Evolutionary conservation across 1,140 invertebrate species (phyloP), one percentile per base, ranked within the genome.

Genomic region (Diprion similis): DNA sequence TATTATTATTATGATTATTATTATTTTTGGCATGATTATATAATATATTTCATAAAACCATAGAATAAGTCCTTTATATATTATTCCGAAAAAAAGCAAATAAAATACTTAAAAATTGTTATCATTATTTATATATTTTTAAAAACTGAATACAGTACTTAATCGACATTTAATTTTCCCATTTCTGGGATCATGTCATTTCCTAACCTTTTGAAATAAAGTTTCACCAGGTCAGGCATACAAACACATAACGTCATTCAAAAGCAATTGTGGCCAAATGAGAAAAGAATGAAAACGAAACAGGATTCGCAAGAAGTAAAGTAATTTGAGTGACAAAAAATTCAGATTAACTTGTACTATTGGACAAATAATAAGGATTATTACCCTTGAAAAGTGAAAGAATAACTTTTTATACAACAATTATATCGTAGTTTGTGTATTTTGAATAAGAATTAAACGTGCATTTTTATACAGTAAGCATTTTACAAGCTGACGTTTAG

Each of bases 21-120:
- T 37, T 37, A 37, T 37, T 59, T 59, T 59, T 59, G 51, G 51
- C 51, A 59, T 59, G 51, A 59, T 59, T 59, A 59, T 59, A 59
- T 59, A 59, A 59, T 59, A 59, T 59, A 59, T 13, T 59, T 59
- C 51, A 59, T 59, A 15, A 15, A 59, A 59, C 11, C 11, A 59
- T 13, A 59, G n/a, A 17, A 17, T 59, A 59, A 59, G 51, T 59
- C 51, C 11, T 59, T 59, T 59, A 59, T 59, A 59, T 59, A 59
- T 59, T 59, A 59, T 59, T 59, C n/a, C 11, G 51, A 10, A 59
- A 59, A 59, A 59, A 59, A 59, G 8, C 51, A 59, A 59, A 59
- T 59, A 59, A 59, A 59, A 59, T 59, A 59, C 51, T 59, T 59
- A 59, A 59, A 59, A 59, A 59, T 59, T 59, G 51, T 59, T 59